phyloP scores from a whole-genome alignment of 2,888 invertebrate genomes.

The Aquatica leii region DNA sequence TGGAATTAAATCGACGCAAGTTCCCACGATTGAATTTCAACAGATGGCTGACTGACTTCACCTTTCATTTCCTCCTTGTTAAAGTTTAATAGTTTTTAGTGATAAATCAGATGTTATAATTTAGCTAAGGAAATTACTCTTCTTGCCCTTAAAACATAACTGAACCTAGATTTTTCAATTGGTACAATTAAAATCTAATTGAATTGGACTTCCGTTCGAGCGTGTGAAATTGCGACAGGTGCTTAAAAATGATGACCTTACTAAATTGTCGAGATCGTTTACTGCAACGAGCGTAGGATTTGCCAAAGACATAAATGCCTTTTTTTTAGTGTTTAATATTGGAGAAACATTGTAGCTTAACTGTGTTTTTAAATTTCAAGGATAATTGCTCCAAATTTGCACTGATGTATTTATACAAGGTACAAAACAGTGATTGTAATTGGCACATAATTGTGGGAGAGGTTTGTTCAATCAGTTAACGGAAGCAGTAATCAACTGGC shows the following conservation, averaged over 20 bases:
- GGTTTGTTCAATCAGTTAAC: conserved; percentile 54
- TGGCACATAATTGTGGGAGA: conserved; percentile 56
- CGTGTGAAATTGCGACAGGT: conserved; percentile 60
- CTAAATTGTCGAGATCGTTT: conserved; percentile 8
- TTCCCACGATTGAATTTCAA: conserved; percentile 37
- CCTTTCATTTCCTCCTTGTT: conserved; percentile 35
- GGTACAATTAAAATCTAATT: conserved; percentile 20
- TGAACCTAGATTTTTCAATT: background rate
- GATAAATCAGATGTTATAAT: conserved; percentile 9
- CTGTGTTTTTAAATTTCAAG: conserved; percentile 3
- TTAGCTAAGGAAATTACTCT: conserved; percentile 11
- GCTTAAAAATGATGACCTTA: conserved; percentile 40
- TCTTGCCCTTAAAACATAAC: background rate
- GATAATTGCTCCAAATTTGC: conserved; percentile 10
- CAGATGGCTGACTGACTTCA: conserved; percentile 31
- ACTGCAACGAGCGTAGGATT: background rate
- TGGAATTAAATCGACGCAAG: conserved; percentile 27
- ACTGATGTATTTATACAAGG: conserved; percentile 14
- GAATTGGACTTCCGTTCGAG: conserved; percentile 61
- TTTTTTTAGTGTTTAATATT: too few relatives aligned
- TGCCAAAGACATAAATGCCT: conserved; percentile 13
- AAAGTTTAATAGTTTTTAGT: conserved; percentile 22
- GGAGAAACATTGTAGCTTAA: too few relatives aligned
- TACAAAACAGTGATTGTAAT: conserved; percentile 46
- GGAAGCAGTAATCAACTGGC: conserved; percentile 58